Evolutionary conservation across 2,888 invertebrate species (phyloP).

Genomic region (Chloromyia formosa): DNA sequence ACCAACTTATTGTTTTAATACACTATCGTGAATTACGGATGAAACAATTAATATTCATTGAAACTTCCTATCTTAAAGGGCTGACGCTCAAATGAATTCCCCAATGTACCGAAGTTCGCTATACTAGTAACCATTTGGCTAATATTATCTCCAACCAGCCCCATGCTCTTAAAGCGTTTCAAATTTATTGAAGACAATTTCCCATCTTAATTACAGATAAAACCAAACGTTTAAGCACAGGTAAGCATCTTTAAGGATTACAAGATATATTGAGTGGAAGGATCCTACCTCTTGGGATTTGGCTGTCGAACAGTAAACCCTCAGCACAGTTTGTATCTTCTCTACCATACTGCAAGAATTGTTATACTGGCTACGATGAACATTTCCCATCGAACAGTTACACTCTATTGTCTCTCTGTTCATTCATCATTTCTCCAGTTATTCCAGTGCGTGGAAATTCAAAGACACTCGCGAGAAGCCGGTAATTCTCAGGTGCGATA

Average conservation of each 20-base stretch:
- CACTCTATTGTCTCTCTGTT: neutral
- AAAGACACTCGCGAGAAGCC: neutral
- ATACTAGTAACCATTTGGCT: too few relatives aligned
- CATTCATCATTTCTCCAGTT: neutral
- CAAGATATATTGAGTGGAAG: slow-evolving; percentile 24
- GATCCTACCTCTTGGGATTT: neutral
- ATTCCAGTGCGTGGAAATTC: neutral
- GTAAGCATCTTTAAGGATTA: slow-evolving; percentile 33
- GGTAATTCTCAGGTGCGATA: slow-evolving; percentile 23
- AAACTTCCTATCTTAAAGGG: too few relatives aligned
- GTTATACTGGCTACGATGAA: slow-evolving; percentile 18
- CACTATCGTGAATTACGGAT: too few relatives aligned
- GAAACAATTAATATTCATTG: too few relatives aligned
- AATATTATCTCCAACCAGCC: too few relatives aligned
- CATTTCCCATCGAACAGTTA: neutral
- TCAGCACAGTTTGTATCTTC: neutral
- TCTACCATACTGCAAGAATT: neutral
- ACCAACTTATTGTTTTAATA: too few relatives aligned
- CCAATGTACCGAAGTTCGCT: too few relatives aligned
- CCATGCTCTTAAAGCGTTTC: neutral
- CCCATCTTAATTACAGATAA: slow-evolving; percentile 12
- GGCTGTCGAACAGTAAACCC: neutral
- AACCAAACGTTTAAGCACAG: slow-evolving; percentile 8
- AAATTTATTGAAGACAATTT: slow-evolving; percentile 11
- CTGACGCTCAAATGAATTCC: too few relatives aligned